phyloP scores from a whole-genome alignment of 2,797 vertebrate species.

The Halcyon chelicuti region DNA sequence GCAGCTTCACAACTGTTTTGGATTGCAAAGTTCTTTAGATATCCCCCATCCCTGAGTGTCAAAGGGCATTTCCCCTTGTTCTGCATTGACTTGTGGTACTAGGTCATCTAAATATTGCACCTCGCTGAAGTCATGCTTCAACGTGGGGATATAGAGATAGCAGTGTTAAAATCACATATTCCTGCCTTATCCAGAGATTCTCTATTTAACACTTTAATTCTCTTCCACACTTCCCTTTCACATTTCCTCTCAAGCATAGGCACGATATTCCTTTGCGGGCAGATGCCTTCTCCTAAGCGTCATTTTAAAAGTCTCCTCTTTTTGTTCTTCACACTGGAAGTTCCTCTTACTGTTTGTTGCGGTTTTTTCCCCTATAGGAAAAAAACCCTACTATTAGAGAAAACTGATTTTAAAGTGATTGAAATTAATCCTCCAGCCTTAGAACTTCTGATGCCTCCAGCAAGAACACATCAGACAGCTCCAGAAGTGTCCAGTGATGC shows the following conservation, averaged over 20 bases:
- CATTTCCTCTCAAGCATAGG: neutral
- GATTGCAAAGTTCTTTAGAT: neutral
- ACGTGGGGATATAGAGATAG: accelerated
- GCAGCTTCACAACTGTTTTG: neutral
- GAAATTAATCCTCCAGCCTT: neutral
- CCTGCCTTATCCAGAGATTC: neutral
- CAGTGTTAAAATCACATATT: neutral
- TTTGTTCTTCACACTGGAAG: neutral
- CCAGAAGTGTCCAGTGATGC: neutral
- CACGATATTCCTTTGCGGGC: neutral
- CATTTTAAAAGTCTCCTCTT: neutral
- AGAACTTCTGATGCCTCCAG: conserved; percentile 3
- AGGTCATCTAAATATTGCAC: neutral
- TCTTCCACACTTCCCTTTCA: neutral
- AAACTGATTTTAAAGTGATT: conserved; percentile 12
- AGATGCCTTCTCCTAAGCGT: neutral
- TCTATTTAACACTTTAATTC: neutral
- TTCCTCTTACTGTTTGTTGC: neutral
- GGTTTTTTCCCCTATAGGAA: neutral
- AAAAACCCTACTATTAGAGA: neutral
- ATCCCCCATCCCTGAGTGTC: accelerated
- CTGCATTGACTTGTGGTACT: neutral
- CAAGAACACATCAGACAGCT: neutral
- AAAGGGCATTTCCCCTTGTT: neutral
- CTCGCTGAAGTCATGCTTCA: neutral